Percentiles rank a stretch among this genome's conserved stretches.
Evolutionary conservation across 92 coral and sea anemone genomes (phyloP).

Genomic region (Zoanthus sansibaricus): DNA sequence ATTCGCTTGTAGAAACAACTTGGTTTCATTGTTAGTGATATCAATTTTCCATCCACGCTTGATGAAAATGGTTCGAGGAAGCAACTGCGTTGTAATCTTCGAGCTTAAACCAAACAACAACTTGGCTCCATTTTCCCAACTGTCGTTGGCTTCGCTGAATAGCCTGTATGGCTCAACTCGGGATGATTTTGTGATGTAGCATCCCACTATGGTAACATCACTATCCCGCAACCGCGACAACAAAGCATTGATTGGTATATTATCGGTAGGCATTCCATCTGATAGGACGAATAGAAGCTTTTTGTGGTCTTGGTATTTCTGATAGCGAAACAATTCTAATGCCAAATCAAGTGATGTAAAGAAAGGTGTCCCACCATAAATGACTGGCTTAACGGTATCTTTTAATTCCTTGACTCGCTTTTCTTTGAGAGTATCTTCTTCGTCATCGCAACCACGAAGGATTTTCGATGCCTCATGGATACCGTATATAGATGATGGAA

Average conservation of each 20-base stretch:
- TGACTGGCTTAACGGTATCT: slow-evolving; percentile 52
- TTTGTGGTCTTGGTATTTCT: slow-evolving; percentile 22
- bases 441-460: slow-evolving; percentile 59
- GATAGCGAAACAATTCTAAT: slow-evolving; percentile 26
- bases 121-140: background rate
- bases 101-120: background rate
- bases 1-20: background rate
- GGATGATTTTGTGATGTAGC: slow-evolving; percentile 44
- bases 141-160: background rate
- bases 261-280: slow-evolving; percentile 64
- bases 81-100: background rate
- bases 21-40: background rate
- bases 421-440: slow-evolving; percentile 41
- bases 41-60: background rate
- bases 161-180: background rate
- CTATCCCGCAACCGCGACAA: background rate
- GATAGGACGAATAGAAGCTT: slow-evolving; percentile 68
- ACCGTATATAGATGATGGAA: background rate
- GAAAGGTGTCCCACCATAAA: slow-evolving; percentile 71
- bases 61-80: background rate
- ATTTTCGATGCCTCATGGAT: slow-evolving; percentile 60
- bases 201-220: slow-evolving; percentile 55
- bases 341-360: slow-evolving; percentile 28
- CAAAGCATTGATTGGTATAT: background rate
- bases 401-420: slow-evolving; percentile 53